Evolutionary conservation across 2,113 vertebrate genomes (phyloP).

Genomic region (Cavia porcellus): DNA sequence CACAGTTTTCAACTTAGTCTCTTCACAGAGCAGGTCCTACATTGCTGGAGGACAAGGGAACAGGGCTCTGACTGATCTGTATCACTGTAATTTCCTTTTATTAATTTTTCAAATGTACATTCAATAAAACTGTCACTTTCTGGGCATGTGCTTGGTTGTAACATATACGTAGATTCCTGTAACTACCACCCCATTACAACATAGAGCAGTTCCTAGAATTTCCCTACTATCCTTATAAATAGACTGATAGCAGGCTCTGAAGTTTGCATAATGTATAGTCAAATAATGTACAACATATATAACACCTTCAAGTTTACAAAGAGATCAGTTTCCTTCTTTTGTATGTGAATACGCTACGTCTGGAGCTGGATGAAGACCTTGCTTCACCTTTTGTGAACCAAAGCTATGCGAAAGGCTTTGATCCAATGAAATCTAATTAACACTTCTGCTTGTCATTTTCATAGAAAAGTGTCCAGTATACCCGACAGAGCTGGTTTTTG

Average conservation of each 20-base stretch:
- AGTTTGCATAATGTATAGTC: neutral
- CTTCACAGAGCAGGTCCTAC: neutral
- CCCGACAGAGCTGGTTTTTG: slow-evolving; percentile 93
- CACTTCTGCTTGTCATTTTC: slow-evolving; percentile 27
- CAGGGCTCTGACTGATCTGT: neutral
- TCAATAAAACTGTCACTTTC: neutral
- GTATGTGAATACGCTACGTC: neutral
- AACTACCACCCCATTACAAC: neutral
- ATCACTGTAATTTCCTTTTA: neutral
- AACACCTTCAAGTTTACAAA: neutral
- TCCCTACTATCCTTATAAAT: neutral
- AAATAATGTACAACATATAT: neutral
- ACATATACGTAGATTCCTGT: neutral
- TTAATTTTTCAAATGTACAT: neutral
- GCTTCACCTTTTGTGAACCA: neutral
- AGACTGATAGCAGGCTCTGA: neutral
- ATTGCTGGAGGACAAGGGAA: neutral
- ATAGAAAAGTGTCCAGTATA: slow-evolving; percentile 88
- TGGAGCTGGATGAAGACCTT: neutral
- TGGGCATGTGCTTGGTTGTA: neutral
- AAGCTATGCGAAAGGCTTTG: neutral
- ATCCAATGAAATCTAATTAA: neutral
- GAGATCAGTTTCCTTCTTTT: neutral
- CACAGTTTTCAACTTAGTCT: neutral
- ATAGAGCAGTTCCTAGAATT: neutral